Base-by-base conservation (phyloP, 37 sponge, comb jelly and placozoan genomes). In the Spongilla lacustris region DNA sequence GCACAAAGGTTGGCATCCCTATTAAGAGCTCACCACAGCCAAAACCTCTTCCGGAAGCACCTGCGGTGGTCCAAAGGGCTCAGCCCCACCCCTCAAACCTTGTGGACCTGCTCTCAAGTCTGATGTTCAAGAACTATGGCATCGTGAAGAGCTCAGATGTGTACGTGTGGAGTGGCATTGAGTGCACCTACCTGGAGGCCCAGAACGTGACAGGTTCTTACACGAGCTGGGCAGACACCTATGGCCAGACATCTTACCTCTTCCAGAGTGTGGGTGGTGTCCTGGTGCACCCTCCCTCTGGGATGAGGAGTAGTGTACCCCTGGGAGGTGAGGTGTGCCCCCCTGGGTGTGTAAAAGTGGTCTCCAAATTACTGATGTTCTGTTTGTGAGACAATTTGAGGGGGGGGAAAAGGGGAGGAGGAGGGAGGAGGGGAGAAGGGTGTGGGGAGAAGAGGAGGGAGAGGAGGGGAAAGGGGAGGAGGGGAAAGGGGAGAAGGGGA, bases 261-360 rank as follows among this genome's bases (percentile, higher is more conserved):
- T 58, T 19, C 58, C 58, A 58, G 58, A 58, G 58, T 49, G 78
- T 48, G 48, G 78, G 24, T 5, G 78, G 78, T 23, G 27, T 38
- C 11, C 50, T 77, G 46, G 23, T 46, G 27, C 46, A 38, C 38
- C 78, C 78, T 13, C 27, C 78, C 6, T 6, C 24, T 11, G 78
- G 78, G 21, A 23, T 77, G 46, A 36, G 78, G 48, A 77, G 78
- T 77, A 27, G 27, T 38, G 78, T 77, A 26, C 78, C 78, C 17
- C 27, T 77, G 25, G 78, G 78, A 77, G 78, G 78, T 77, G 78
- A 77, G 78, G 12, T 1, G 14, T 19, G 21, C n/a, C n/a, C n/a
- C n/a, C n/a, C n/a, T n/a, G n/a, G n/a, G n/a, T n/a, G n/a, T n/a
- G n/a, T n/a, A n/a, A n/a, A n/a, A n/a, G n/a, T n/a, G n/a, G n/a